A percentile compares a stretch with the other conserved stretches of the same genome.
Evolutionary conservation across 1,140 invertebrate genomes (phyloP).

Genomic region (Drosophila ironensis): DNA sequence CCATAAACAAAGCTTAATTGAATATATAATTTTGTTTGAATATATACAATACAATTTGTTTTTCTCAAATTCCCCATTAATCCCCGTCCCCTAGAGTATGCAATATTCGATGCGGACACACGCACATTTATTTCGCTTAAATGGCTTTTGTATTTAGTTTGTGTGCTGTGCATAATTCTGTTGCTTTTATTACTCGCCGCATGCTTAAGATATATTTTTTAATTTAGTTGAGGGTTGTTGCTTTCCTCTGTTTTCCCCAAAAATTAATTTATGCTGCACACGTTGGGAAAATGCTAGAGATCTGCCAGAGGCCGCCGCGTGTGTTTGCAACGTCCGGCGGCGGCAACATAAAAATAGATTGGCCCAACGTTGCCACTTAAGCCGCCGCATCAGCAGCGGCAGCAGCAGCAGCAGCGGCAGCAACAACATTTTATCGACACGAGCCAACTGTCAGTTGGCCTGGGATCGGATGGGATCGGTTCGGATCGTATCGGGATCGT

Average conservation of each 20-base stretch:
- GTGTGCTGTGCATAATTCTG: neutral
- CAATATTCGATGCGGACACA: no score
- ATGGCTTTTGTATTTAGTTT: conserved; percentile 7
- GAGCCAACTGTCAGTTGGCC: conserved; percentile 70
- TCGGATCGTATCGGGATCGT: neutral
- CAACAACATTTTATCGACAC: conserved; percentile 76
- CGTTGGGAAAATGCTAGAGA: neutral
- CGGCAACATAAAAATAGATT: conserved; percentile 62
- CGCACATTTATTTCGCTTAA: neutral
- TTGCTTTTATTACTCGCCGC: neutral
- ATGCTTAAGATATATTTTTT: conserved; percentile 1
- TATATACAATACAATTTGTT: conserved; percentile 6
- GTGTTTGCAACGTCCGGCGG: conserved; percentile 48
- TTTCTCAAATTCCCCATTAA: conserved; percentile 11
- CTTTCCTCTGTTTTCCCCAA: no score
- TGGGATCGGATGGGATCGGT: conserved; percentile 52
- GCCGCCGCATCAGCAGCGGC: no score
- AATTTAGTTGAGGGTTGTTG: no score
- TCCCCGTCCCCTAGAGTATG: neutral
- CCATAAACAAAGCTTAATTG: conserved; percentile 1
- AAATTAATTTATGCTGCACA: conserved; percentile 45
- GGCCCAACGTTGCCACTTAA: conserved; percentile 68
- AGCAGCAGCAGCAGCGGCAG: no score
- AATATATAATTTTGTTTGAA: conserved; percentile 18
- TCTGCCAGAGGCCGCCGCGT: no score